Evolutionary conservation across 2,113 vertebrate species (phyloP), one percentile per base, ranked within the genome.

Genomic region (Sinocyclocheilus grahami): DNA sequence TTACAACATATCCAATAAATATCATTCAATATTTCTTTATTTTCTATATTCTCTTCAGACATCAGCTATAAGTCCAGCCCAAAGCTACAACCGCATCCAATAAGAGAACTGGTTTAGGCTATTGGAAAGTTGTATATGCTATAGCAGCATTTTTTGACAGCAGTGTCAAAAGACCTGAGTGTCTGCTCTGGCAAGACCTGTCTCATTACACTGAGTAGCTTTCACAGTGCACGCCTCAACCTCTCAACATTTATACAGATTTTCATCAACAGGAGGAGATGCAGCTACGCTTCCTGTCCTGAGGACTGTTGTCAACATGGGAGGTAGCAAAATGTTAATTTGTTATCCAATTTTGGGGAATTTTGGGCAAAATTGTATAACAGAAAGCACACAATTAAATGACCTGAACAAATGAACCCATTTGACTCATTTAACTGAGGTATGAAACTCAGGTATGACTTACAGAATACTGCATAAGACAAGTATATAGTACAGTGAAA

Each of bases 141-240:
- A 65, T 88, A 91, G 76, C 91, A 95, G 95, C 93, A 94, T 93
- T 90, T 93, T 92, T 33, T 95, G 92, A 95, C 91, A 94, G 90
- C 69, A 55, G 89, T 83, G 88, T 91, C 87, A 89, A 89, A 92
- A 88, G 80, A 91, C 91, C 88, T 82, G 83, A 86, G 86, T 78
- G 86, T 78, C 85, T 81, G 55, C 83, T 88, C 90, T 94, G 93
- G 92, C 93, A 92, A 90, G 89, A 90, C 63, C 27, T 85, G 89
- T 93, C 92, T 94, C 93, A 95, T 95, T 94, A 94, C 90, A 85
- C 85, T 91, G 90, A 95, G 93, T 94, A 94, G 92, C 89, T 94
- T 93, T 93, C 90, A 91, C 87, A 85, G 80, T 84, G 30, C 87
- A 81, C 86, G 83, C 87, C 85, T 91, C 79, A 86, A 83, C 83